Evolutionary conservation across 2,797 vertebrate genomes (phyloP).

Genomic region (Halcyon leucocephala): DNA sequence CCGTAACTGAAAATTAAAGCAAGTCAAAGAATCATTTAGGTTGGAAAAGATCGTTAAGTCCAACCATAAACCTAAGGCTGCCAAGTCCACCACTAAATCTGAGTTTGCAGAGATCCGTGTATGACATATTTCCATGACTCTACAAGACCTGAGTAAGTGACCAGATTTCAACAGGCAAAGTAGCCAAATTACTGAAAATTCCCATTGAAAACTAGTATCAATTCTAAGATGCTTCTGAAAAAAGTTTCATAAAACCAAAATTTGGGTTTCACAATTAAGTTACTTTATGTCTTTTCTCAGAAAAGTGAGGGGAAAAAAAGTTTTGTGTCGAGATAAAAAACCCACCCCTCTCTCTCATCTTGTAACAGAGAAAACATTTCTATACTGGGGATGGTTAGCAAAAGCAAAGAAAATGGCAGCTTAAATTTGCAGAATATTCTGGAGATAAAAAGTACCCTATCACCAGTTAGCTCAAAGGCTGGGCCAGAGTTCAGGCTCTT

Average conservation of each 20-base stretch:
- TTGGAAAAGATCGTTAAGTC: background rate
- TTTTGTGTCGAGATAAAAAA: background rate
- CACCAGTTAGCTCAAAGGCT: background rate
- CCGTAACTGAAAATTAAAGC: background rate
- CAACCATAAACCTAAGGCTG: background rate
- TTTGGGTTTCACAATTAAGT: background rate
- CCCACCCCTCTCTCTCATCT: fast-evolving
- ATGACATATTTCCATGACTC: background rate
- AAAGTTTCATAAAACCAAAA: background rate
- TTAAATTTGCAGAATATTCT: background rate
- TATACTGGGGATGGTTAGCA: background rate
- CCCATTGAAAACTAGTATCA: background rate
- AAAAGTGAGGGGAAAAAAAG: fast-evolving
- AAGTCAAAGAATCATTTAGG: background rate
- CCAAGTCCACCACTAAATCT: background rate
- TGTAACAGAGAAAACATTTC: background rate
- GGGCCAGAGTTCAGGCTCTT: background rate
- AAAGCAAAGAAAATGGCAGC: background rate
- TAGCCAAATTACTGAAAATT: background rate
- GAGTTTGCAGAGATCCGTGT: background rate
- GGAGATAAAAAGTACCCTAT: background rate
- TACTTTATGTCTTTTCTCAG: background rate
- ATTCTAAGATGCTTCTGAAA: background rate
- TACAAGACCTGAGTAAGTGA: background rate
- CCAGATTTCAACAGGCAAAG: background rate